These are phyloP conservation scores for Catharus bicknelli DNA, from an alignment of 2,113 vertebrate species.

Conservation along the genomic window DNA sequence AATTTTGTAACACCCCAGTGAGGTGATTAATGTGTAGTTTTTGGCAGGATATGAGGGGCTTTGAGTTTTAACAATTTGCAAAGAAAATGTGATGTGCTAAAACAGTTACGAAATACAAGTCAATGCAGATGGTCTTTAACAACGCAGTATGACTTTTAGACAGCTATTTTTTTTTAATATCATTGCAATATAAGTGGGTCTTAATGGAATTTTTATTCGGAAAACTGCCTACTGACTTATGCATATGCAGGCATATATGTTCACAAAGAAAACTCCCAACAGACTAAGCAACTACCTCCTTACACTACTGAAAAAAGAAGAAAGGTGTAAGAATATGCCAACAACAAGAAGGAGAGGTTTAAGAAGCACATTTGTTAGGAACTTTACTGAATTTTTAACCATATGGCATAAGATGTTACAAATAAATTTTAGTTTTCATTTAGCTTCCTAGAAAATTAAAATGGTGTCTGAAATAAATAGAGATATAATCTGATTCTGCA, in stretches of 20 bases:
- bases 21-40: neutral
- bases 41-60: neutral
- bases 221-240: neutral
- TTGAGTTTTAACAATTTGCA: neutral
- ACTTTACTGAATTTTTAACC: neutral
- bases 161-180: neutral
- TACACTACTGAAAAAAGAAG: neutral
- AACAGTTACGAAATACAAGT: neutral
- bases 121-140: neutral
- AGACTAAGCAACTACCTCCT: neutral
- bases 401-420: neutral
- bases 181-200: neutral
- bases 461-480: neutral
- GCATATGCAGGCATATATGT: neutral
- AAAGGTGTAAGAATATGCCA: neutral
- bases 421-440: neutral
- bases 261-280: neutral
- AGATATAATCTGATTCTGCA: neutral
- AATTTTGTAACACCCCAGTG: neutral
- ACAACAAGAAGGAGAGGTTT: neutral
- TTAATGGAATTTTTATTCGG: neutral
- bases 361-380: neutral
- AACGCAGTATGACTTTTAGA: neutral
- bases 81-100: neutral
- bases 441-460: neutral